These are phyloP conservation scores for Zosterops hypoxanthus DNA, from an alignment of 2,113 vertebrate species.

Conservation along the genomic window DNA sequence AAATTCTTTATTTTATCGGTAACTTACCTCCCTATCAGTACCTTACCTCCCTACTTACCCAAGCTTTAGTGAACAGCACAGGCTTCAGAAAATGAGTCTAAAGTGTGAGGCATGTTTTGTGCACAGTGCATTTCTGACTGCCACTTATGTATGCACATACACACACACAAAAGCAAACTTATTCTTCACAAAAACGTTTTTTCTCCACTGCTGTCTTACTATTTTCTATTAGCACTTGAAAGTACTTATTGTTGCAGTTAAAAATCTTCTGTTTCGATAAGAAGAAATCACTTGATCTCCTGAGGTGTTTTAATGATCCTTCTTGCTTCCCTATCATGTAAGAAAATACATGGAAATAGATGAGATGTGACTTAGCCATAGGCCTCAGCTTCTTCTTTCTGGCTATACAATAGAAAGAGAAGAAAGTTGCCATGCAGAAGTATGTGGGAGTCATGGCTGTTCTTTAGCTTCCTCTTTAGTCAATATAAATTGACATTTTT, in stretches of 20 bases:
- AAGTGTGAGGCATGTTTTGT: neutral
- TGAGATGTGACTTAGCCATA: neutral
- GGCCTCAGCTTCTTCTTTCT: neutral
- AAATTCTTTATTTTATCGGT: neutral
- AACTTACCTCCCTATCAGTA: neutral
- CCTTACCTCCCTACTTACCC: neutral
- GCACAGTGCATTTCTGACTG: neutral
- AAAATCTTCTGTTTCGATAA: neutral
- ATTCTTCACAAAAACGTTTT: neutral
- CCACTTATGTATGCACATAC: neutral
- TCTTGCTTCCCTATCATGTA: neutral
- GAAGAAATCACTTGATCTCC: neutral
- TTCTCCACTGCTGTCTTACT: neutral
- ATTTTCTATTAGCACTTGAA: neutral
- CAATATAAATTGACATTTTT: constrained; percentile 21
- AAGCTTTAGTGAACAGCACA: neutral
- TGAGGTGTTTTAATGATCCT: neutral
- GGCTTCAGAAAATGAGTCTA: neutral
- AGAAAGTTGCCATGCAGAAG: neutral
- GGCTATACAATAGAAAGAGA: neutral
- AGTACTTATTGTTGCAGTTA: neutral
- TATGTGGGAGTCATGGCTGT: constrained; percentile 10
- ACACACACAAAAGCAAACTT: neutral
- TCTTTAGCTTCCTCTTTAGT: constrained; percentile 35
- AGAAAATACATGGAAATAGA: neutral